Percentiles rank a stretch among this genome's conserved stretches.
Conservation (phyloP, 1,140 invertebrate species). For the Neodiprion lecontei region DNA sequence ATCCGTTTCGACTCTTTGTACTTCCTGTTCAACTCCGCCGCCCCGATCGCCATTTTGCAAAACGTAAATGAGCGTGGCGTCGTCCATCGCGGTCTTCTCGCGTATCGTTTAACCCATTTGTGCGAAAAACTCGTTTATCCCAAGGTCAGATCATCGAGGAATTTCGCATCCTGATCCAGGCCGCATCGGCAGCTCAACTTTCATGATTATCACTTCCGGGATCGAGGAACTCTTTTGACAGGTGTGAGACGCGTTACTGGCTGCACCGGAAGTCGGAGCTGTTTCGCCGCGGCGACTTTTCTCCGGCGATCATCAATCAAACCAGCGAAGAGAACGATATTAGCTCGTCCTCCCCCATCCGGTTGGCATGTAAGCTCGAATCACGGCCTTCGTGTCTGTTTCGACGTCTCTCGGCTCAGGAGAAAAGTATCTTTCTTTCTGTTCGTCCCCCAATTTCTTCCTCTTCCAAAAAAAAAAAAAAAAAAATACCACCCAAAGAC, state of each 20-base stretch:
- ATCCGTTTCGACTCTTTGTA: no score
- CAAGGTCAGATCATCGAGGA: no score
- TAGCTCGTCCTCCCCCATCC: not conserved
- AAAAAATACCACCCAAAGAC: no score
- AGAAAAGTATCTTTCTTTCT: slow-evolving; percentile 2
- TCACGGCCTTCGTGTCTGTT: not conserved
- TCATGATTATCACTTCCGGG: no score
- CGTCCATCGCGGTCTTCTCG: slow-evolving; percentile 28
- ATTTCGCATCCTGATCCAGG: no score
- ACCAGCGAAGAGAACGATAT: not conserved
- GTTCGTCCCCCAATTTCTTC: slow-evolving; percentile 11
- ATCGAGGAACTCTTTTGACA: no score
- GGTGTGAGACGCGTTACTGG: no score
- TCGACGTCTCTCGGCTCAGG: not conserved
- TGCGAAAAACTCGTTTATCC: not conserved
- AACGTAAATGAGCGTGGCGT: slow-evolving; percentile 29
- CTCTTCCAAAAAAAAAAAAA: not conserved
- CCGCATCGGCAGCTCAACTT: no score
- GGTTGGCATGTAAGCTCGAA: not conserved
- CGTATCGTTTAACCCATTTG: slow-evolving; percentile 47
- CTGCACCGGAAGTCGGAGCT: no score
- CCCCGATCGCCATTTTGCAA: slow-evolving; percentile 43
- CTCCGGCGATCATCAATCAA: not conserved
- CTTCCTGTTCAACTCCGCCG: not conserved
- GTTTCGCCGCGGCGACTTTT: not conserved